phyloP scores from a whole-genome alignment of 2,797 vertebrate genomes.

The Avahi laniger region DNA sequence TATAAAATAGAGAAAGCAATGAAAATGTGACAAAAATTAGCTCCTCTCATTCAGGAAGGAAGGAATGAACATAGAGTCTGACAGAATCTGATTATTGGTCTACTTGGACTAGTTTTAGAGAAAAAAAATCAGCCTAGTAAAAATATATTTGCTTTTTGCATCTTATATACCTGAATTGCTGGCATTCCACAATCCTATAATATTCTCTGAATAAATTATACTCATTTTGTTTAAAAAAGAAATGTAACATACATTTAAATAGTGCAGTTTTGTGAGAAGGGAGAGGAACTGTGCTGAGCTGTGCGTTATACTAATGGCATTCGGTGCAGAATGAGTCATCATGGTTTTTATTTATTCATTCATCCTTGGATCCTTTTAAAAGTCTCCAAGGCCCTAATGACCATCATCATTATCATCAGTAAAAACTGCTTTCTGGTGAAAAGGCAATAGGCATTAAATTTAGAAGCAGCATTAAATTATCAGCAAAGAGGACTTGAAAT shows the following conservation, averaged over 20 bases:
- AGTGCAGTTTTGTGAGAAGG: background rate
- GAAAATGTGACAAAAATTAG: constrained; percentile 82
- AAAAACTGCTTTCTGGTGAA: constrained; percentile 79
- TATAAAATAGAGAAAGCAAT: constrained; percentile 80
- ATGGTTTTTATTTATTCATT: constrained; percentile 80
- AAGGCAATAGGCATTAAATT: constrained; percentile 77
- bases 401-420: constrained; percentile 81
- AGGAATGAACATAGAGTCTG: constrained; percentile 76
- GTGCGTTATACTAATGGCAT: constrained; percentile 54
- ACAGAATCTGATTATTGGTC: constrained; percentile 80
- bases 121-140: constrained; percentile 76
- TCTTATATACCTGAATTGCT: constrained; percentile 69
- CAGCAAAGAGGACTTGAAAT: constrained; percentile 70
- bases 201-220: constrained; percentile 73
- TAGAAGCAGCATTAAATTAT: constrained; percentile 76
- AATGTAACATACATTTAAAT: constrained; percentile 69
- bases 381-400: constrained; percentile 82
- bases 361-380: constrained; percentile 80
- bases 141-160: constrained; percentile 78
- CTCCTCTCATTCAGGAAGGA: constrained; percentile 78
- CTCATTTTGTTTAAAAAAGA: constrained; percentile 72
- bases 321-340: constrained; percentile 75
- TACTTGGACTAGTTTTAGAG: constrained; percentile 78
- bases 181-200: constrained; percentile 70
- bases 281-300: constrained; percentile 47